Percentiles rank a stretch among this genome's conserved stretches.
phyloP scores from a whole-genome alignment of 2,113 vertebrate genomes.

The Lamprologus lemairii region DNA sequence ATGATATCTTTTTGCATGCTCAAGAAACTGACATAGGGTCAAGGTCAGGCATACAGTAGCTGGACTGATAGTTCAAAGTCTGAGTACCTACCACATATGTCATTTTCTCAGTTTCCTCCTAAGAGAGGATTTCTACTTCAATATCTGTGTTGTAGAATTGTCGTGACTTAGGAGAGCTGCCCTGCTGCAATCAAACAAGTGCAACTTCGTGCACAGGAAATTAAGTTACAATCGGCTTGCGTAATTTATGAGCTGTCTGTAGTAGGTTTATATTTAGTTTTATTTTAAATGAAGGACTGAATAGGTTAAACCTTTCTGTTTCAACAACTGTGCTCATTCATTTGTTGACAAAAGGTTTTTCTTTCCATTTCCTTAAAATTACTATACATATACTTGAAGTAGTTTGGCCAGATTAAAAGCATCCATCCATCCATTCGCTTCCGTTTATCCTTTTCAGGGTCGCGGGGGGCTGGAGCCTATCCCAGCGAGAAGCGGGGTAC shows the following conservation, averaged over 20 bases:
- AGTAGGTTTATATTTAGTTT: neutral
- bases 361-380: neutral
- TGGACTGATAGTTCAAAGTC: neutral
- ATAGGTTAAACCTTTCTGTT: neutral
- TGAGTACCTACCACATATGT: conserved; percentile 65
- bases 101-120: conserved; percentile 75
- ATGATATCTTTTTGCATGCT: neutral
- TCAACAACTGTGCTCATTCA: neutral
- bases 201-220: neutral
- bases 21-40: neutral
- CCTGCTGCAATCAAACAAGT: conserved; percentile 38
- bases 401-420: neutral
- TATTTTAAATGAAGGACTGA: neutral
- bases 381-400: neutral
- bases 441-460: accelerated
- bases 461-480: no score
- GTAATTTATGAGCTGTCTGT: neutral
- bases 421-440: no score
- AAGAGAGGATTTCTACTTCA: conserved; percentile 73
- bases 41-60: neutral
- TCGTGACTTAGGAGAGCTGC: conserved; percentile 69
- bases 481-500: no score
- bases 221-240: neutral
- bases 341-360: neutral
- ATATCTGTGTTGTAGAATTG: conserved; percentile 77